Evolutionary conservation across 2,113 vertebrate species (phyloP).

Genomic region (Ia io): DNA sequence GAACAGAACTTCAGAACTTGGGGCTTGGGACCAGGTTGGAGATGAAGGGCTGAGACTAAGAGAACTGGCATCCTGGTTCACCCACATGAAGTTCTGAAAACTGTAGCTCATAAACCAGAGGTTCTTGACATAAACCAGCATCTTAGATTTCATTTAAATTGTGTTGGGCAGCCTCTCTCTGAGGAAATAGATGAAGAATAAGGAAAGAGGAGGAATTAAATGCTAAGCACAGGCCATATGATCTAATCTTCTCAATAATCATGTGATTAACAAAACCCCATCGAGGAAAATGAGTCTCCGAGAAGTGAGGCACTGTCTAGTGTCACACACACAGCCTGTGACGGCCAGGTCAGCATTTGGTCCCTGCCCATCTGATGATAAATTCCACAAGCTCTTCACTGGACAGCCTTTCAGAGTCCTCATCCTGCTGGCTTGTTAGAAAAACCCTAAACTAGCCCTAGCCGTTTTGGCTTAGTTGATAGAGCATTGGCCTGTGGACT

Average conservation of each 20-base stretch:
- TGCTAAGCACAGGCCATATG: neutral
- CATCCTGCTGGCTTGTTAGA: neutral
- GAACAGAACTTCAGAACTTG: neutral
- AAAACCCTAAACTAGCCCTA: neutral
- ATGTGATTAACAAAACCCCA: neutral
- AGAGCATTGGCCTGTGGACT: too few relatives aligned
- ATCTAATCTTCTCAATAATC: neutral
- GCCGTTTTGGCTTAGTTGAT: too few relatives aligned
- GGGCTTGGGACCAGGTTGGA: neutral
- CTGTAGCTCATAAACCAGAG: neutral
- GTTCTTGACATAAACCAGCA: neutral
- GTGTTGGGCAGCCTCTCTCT: neutral
- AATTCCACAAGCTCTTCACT: neutral
- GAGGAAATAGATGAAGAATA: neutral
- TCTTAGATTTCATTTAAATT: neutral
- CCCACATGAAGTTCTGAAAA: neutral
- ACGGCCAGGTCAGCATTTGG: neutral
- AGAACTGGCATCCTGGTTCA: neutral
- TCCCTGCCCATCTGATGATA: neutral
- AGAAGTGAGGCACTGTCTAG: accelerated
- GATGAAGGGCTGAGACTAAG: neutral
- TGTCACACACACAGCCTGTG: neutral
- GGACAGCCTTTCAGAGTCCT: neutral
- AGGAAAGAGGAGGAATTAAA: neutral
- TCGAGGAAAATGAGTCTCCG: neutral